Conservation (phyloP, 1,140 invertebrate species). For the Bacillus rossius region DNA sequence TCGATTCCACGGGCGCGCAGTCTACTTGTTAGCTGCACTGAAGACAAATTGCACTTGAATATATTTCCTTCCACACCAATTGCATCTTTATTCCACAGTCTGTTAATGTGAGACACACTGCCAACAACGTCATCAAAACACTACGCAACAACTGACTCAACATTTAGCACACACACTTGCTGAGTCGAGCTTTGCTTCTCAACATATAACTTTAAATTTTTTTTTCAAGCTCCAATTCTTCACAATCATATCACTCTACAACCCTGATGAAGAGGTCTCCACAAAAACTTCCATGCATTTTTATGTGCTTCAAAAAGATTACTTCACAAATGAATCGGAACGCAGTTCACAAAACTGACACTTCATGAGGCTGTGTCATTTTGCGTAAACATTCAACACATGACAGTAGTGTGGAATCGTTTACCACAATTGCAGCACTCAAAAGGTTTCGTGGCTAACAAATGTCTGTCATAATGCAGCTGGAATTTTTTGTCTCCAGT, state of each 20-base stretch:
- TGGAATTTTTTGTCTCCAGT: slow-evolving; percentile 3
- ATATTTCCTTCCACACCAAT: neutral
- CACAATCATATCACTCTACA: neutral
- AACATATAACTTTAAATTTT: slow-evolving; percentile 3
- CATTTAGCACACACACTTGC: neutral
- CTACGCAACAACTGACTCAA: neutral
- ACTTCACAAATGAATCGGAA: slow-evolving; percentile 1
- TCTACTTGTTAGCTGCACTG: neutral
- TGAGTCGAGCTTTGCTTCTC: neutral
- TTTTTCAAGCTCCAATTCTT: slow-evolving; percentile 4
- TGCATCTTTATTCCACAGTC: neutral
- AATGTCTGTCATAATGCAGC: slow-evolving; percentile 6
- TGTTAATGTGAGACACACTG: neutral
- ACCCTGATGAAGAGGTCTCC: neutral
- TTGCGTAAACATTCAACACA: neutral
- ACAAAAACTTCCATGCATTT: neutral
- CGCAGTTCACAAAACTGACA: slow-evolving; percentile 1
- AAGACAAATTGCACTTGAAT: slow-evolving; percentile 1
- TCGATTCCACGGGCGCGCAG: slow-evolving; percentile 1
- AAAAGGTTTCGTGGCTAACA: slow-evolving; percentile 6
- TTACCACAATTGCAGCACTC: slow-evolving; percentile 8
- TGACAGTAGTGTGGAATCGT: slow-evolving; percentile 3
- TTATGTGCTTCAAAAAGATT: slow-evolving; percentile 7
- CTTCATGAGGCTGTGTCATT: neutral
- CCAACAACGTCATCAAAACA: neutral